Percentiles rank a stretch among this genome's conserved stretches.
Conservation (phyloP, 2,888 invertebrate species). For the Seladonia tumulorum region DNA sequence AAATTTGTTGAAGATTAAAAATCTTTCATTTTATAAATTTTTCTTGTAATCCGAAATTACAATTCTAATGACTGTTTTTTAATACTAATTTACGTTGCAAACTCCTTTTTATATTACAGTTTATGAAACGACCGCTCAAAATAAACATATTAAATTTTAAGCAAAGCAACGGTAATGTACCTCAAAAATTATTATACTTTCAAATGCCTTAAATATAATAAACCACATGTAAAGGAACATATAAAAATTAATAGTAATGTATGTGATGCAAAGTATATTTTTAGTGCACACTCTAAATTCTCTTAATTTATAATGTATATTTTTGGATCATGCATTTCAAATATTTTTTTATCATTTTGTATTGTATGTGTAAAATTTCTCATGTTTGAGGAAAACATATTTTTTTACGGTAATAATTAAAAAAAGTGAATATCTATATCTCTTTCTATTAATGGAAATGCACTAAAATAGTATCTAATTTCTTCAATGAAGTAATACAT, state of each 20-base stretch:
- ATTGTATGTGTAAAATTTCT: background rate
- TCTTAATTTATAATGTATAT: conserved; percentile 17
- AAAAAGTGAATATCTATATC: background rate
- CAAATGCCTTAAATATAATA: conserved; percentile 10
- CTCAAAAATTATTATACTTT: background rate
- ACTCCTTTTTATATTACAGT: conserved; percentile 2
- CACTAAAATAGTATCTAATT: background rate
- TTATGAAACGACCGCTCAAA: conserved; percentile 11
- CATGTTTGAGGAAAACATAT: background rate
- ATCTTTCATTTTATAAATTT: background rate
- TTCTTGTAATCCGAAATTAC: conserved; percentile 27
- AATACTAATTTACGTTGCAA: conserved; percentile 7
- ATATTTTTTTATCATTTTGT: background rate
- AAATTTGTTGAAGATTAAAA: conserved; percentile 9
- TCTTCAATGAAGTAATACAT: conserved; percentile 8
- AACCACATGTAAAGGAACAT: conserved; percentile 20
- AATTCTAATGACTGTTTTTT: conserved; percentile 9
- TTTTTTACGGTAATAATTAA: conserved; percentile 5
- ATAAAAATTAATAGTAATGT: conserved; percentile 28
- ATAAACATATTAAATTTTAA: conserved; percentile 19
- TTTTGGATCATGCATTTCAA: background rate
- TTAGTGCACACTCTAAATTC: conserved; percentile 22
- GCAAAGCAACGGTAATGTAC: background rate
- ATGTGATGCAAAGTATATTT: conserved; percentile 22
- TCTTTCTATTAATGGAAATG: conserved; percentile 26